Evolutionary conservation across 2,797 vertebrate genomes (phyloP).

Genomic region (Acanthurus tractus): DNA sequence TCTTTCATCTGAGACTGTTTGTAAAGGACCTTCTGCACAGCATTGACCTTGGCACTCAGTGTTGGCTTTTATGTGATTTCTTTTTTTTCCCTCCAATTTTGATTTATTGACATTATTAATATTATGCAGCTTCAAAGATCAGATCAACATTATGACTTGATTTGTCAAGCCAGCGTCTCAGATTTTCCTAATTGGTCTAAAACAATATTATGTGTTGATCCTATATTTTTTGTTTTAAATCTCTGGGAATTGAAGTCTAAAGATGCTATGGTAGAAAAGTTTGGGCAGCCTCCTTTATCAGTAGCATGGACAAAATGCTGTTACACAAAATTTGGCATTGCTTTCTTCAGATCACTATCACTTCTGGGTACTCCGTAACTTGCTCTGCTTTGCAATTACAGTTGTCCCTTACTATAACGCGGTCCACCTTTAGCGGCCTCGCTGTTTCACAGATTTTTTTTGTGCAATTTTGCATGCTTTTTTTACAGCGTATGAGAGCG

Average conservation of each 20-base stretch:
- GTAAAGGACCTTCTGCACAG: not conserved
- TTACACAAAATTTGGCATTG: not conserved
- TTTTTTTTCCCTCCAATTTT: not conserved
- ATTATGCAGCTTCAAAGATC: not conserved
- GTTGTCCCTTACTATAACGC: no score
- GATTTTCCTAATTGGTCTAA: not conserved
- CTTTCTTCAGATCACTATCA: not conserved
- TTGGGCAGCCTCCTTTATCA: no score
- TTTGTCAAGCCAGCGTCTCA: not conserved
- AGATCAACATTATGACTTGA: not conserved
- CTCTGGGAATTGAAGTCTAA: not conserved
- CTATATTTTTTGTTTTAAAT: not conserved
- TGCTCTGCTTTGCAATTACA: not conserved
- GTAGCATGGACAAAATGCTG: not conserved
- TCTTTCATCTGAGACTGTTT: slow-evolving; percentile 27
- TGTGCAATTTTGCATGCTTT: no score
- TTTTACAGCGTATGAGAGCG: no score
- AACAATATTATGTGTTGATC: not conserved
- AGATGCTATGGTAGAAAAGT: no score
- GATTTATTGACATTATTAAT: not conserved
- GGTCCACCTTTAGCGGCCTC: no score
- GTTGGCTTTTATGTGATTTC: not conserved
- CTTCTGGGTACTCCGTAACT: not conserved
- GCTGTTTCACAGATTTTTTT: no score
- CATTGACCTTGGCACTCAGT: not conserved